phyloP scores from a whole-genome alignment of 2,888 invertebrate species.

The Coelopa pilipes region DNA sequence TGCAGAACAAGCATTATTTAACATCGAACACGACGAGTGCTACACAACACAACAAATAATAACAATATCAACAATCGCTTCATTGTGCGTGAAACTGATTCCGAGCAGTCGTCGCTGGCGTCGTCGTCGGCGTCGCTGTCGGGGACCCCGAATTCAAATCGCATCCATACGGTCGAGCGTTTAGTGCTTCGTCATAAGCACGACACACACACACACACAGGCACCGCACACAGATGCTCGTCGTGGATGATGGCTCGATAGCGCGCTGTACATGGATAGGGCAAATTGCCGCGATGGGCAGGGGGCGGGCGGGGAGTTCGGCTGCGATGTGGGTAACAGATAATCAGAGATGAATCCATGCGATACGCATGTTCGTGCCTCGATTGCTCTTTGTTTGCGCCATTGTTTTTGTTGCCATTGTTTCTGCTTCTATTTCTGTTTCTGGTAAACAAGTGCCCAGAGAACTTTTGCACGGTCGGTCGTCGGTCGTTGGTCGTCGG shows the following conservation, averaged over 20 bases:
- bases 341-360: slow-evolving; percentile 38
- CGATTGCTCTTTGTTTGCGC: slow-evolving; percentile 31
- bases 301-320: not conserved
- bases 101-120: not conserved
- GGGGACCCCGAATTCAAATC: slow-evolving; percentile 32
- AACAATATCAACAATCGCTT: slow-evolving; percentile 47
- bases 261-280: not conserved
- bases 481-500: too few relatives aligned
- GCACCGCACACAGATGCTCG: too few relatives aligned
- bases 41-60: slow-evolving; percentile 40
- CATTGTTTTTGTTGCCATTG: too few relatives aligned
- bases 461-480: slow-evolving; percentile 15
- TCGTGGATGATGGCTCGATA: not conserved
- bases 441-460: slow-evolving; percentile 32
- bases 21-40: slow-evolving; percentile 5
- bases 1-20: slow-evolving; percentile 25
- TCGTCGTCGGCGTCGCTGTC: slow-evolving; percentile 41
- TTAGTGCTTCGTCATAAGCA: slow-evolving; percentile 58
- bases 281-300: not conserved
- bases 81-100: slow-evolving; percentile 40
- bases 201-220: slow-evolving; percentile 34
- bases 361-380: slow-evolving; percentile 55
- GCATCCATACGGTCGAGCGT: slow-evolving; percentile 59
- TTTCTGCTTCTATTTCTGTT: too few relatives aligned
- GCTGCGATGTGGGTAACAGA: slow-evolving; percentile 22